These are phyloP conservation scores for Anser cygnoides DNA, from an alignment of 2,113 vertebrate species.

Conservation along the genomic window DNA sequence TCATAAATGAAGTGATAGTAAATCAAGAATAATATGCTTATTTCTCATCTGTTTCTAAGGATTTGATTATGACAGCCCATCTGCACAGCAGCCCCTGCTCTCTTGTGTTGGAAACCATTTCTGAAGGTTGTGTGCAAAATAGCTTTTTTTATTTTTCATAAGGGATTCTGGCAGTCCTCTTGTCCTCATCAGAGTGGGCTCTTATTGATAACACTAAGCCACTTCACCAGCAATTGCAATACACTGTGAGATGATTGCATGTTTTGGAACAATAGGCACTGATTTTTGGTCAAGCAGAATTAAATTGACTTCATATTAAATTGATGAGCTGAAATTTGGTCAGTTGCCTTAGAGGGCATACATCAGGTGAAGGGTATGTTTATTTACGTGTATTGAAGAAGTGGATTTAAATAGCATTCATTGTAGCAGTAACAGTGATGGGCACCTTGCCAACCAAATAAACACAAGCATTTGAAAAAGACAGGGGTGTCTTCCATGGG, in stretches of 20 bases:
- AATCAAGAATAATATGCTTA: conserved; percentile 32
- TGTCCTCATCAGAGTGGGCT: conserved; percentile 65
- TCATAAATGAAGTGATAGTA: conserved; percentile 41
- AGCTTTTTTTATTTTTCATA: conserved; percentile 53
- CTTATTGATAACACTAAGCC: conserved; percentile 54
- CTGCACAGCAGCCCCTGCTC: neutral
- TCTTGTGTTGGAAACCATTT: conserved; percentile 4
- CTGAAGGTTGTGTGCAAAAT: conserved; percentile 52
- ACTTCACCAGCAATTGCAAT: conserved; percentile 64
- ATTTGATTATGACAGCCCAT: neutral
- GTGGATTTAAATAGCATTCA: conserved; percentile 35
- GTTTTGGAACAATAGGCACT: conserved; percentile 74
- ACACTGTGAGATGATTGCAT: conserved; percentile 62
- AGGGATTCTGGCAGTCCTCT: conserved; percentile 36
- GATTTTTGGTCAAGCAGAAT: conserved; percentile 77
- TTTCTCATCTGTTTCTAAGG: conserved; percentile 47
- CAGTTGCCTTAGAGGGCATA: conserved; percentile 45
- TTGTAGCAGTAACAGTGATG: neutral
- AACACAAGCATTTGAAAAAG: conserved; percentile 26
- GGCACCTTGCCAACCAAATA: neutral
- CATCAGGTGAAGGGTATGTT: conserved; percentile 42
- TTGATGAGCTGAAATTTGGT: conserved; percentile 65
- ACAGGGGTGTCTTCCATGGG: neutral
- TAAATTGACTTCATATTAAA: conserved; percentile 75
- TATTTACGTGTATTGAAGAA: conserved; percentile 3